Evolutionary conservation across 1,140 invertebrate species (phyloP), one percentile per base, ranked within the genome.

Genomic region (Calephelis virginiensis): DNA sequence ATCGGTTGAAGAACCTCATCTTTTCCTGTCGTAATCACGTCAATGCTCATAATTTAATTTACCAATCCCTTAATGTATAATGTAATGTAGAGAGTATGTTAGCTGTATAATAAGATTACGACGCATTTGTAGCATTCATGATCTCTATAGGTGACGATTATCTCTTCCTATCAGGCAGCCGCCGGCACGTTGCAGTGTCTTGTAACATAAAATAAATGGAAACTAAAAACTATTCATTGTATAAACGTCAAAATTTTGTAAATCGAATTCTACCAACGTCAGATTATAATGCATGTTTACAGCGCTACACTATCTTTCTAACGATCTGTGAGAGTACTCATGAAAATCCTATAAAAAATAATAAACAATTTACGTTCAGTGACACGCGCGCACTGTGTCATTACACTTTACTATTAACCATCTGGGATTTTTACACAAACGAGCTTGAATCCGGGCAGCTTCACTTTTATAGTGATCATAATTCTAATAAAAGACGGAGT

Each of bases 311-410:
- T 50, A 40, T 37, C 17, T 38, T 56, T 70, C 73, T 84, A 83
- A 83, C 79, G 77, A 81, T 65, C 68, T 64, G 73, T 81, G 40
- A 43, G 40, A 56, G 50, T 56, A 56, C 75, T 76, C 81, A 81
- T 86, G 83, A 82, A 86, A 86, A 82, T 74, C 72, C 72, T 84
- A 83, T 90, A 90, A 90, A 88, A 90, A 87, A 90, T 90, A 90
- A 90, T 90, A 90, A 88, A 88, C 85, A 88, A 90, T 90, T 88
- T 90, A 86, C 76, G 81, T 90, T 88, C 87, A 63, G 68, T 75
- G 87, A 88, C 87, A 90, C 87, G 87, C 85, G 78, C 82, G 73
- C 50, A 47, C 72, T 74, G 74, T 76, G 68, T 80, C 76, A 78
- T 82, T 85, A 81, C 77, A 72, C 75, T 76, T 76, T 77, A 67